Base-by-base conservation (phyloP, 1,140 invertebrate genomes). In the Zaprionus camerounensis region DNA sequence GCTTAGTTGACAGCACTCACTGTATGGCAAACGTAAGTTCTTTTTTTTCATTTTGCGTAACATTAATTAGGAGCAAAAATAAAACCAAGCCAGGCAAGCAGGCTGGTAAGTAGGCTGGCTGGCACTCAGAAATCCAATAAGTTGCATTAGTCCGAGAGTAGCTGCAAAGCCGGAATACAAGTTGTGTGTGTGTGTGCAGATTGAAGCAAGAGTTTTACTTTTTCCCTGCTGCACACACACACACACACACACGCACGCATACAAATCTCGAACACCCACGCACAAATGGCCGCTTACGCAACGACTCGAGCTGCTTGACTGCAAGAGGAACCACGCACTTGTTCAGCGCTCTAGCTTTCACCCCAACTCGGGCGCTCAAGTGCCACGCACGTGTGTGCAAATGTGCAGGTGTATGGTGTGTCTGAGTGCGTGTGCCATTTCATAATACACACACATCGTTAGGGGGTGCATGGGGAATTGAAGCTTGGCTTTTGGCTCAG, bases 91-190 rank as follows among this genome's bases (percentile, higher is more conserved):
- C 74, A 46, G 41, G 36, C 13, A 38, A 13, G 12, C 36, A 13
- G 36, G 36, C 36, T 56, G 28, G 65, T 7, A 31, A 9, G 28
- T 9, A 31, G 31, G 11, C 36, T 13, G 31, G 3, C 36, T 13
- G 34, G 68, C 74, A 90, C 84, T 88, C 63, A 69, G 53, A 75
- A 79, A 88, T 88, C 78, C 84, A 84, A 88, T 88, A 86, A 87
- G 72, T 83, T 87, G 84, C 76, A 77, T 86, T 82, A 71, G 80
- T 64, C 70, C 57, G 41, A 44, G 31, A 46, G 41, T 46, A 46
- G 41, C 41, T 46, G 20, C 20, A 51, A 20, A 24, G 20, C 46
- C 22, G 9, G 20, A 22, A 17, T n/a, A 46, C n/a, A 46, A 46
- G 41, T 46, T 46, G 0, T 17, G n/a, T n/a, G n/a, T 41, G 38